Evolutionary conservation across 2,113 vertebrate species (phyloP).

Genomic region (Pangasianodon hypophthalmus): DNA sequence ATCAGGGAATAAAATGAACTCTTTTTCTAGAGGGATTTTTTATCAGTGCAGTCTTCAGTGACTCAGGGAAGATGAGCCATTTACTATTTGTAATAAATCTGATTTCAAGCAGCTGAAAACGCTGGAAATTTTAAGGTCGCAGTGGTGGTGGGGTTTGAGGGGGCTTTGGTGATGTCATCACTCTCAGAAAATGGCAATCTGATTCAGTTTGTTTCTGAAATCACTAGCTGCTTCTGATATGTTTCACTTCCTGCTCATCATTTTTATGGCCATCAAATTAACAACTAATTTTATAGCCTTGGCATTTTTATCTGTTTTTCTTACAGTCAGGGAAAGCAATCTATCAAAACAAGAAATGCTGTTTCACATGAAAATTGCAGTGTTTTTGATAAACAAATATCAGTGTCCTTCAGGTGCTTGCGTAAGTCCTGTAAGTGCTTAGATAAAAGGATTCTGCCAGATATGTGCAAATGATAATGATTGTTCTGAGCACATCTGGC

Average conservation of each 20-base stretch:
- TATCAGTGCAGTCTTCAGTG: neutral
- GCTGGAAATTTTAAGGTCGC: neutral
- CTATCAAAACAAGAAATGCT: neutral
- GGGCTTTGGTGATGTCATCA: neutral
- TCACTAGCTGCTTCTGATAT: neutral
- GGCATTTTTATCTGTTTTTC: neutral
- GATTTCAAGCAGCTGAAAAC: neutral
- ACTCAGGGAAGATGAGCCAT: neutral
- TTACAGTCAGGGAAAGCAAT: neutral
- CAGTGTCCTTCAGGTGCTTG: neutral
- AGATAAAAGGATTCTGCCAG: neutral
- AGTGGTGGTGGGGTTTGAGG: neutral
- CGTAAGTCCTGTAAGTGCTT: neutral
- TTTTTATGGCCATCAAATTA: neutral
- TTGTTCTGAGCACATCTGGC: neutral
- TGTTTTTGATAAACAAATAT: neutral
- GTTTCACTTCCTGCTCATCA: neutral
- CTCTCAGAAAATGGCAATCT: neutral
- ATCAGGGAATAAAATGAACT: neutral
- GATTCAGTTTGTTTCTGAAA: neutral
- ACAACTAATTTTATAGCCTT: neutral
- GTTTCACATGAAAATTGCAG: neutral
- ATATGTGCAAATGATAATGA: slow-evolving; percentile 1
- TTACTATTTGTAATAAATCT: neutral
- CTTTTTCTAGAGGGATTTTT: neutral